Evolutionary conservation across 2,888 invertebrate genomes (phyloP).

Genomic region (Mythimna lalbum): DNA sequence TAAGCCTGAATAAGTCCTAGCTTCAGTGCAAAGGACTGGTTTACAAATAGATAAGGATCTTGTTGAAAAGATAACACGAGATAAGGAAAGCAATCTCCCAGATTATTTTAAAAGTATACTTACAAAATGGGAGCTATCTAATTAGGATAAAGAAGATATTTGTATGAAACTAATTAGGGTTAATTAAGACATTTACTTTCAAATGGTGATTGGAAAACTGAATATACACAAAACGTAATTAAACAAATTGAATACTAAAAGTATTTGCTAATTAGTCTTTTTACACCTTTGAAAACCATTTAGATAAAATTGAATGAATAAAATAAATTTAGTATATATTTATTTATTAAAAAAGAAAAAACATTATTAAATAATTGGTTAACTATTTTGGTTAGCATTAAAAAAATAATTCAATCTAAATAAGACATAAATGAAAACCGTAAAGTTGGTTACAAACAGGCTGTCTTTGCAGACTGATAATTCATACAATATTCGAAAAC

Average conservation of each 20-base stretch:
- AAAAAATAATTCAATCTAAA: no score
- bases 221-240: constrained; percentile 25
- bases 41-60: constrained; percentile 54
- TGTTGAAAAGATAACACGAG: constrained; percentile 52
- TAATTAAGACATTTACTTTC: constrained; percentile 50
- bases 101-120: constrained; percentile 50
- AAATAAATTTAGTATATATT: background rate
- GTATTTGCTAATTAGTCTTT: constrained; percentile 1
- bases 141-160: constrained; percentile 62
- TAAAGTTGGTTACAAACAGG: background rate
- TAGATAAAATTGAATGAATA: background rate
- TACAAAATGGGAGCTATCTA: constrained; percentile 45
- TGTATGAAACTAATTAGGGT: constrained; percentile 54
- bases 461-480: background rate
- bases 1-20: constrained; percentile 33
- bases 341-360: no score
- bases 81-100: constrained; percentile 51
- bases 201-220: constrained; percentile 54
- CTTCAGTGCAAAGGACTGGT: constrained; percentile 37
- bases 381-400: no score
- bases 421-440: no score
- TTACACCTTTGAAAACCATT: background rate
- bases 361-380: no score
- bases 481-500: background rate
- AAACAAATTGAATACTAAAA: constrained; percentile 30